Percentiles rank a stretch among this genome's conserved stretches.
Conservation (phyloP, 2,113 vertebrate species). For the Semicossyphus pulcher region DNA sequence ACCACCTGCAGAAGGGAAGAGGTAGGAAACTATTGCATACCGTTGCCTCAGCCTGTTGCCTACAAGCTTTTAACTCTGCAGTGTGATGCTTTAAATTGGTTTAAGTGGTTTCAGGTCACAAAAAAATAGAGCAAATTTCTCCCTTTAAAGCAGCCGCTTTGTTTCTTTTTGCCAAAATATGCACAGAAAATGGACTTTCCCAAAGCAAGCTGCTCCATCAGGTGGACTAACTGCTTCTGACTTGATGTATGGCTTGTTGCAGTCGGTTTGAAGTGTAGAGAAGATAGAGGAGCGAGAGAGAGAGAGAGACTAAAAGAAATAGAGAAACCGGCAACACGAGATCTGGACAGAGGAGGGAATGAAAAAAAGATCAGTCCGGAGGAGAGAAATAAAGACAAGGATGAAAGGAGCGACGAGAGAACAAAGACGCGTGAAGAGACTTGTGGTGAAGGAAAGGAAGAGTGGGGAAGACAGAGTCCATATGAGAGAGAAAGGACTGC, state of each 20-base stretch:
- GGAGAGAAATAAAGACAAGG: conserved; percentile 18
- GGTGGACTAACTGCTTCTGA: conserved; percentile 49
- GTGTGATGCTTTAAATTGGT: background rate
- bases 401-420: background rate
- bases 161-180: background rate
- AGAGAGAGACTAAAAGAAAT: conserved; percentile 18
- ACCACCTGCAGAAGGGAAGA: background rate
- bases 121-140: background rate
- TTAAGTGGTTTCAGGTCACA: background rate
- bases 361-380: conserved; percentile 1
- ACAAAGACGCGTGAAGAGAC: conserved; percentile 18
- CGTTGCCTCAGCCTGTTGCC: conserved; percentile 1
- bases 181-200: background rate
- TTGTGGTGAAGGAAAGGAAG: background rate
- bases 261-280: conserved; percentile 33
- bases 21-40: background rate
- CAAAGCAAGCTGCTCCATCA: background rate
- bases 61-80: background rate
- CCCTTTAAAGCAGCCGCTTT: background rate
- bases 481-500: conserved; percentile 9
- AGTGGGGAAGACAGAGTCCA: conserved; percentile 22
- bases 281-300: conserved; percentile 14
- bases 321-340: conserved; percentile 5
- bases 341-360: background rate
- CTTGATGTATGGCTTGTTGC: conserved; percentile 43